Base-by-base conservation (phyloP, 2,797 vertebrate genomes). In the Peromyscus melanophrys region DNA sequence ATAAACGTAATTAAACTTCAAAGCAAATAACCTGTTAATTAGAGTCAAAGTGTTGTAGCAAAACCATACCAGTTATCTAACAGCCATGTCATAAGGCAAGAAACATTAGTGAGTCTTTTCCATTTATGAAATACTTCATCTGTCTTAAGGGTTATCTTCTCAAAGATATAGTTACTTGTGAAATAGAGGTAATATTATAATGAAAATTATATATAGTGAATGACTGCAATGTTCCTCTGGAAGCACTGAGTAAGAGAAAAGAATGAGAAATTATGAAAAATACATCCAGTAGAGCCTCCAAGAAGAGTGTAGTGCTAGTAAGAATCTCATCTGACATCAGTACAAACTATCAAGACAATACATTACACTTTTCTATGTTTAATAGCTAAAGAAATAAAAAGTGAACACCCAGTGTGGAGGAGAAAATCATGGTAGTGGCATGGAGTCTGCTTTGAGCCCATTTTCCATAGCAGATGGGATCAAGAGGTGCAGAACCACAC, bases 1-100 rank as follows among this genome's bases (percentile, higher is more conserved):
- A 84, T 83, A 89, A 86, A 89, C 52, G 17, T 59, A 71, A 9
- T 63, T 87, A 55, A 63, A 69, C 9, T 90, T 80, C 57, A 34
- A 80, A 81, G n/a, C 1, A 65, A 95, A 95, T 61, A 7, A 59
- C n/a, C 10, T 73, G 9, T 85, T 80, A 55, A 57, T 75, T 94
- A 81, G 95, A 87, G 67, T 86, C 86, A 90, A 49, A 89, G 63
- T 85, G 49, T 71, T 88, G 9, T 34, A 90, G 0, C 67, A 82
- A 40, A 87, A 61, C 17, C 67, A 59, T 49, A 31, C 34, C 12
- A 92, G 49, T 71, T 78, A 46, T 43, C 16, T 21, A 65, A 78
- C 3, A 78, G 46, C 37, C 1, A 10, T 87, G 61, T 96, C 76
- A 95, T 57, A 96, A 77, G n/a, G 63, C 13, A 82, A 19, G 11